Evolutionary conservation across 2,888 invertebrate genomes (phyloP).

Genomic region (Alloplasta piceator): DNA sequence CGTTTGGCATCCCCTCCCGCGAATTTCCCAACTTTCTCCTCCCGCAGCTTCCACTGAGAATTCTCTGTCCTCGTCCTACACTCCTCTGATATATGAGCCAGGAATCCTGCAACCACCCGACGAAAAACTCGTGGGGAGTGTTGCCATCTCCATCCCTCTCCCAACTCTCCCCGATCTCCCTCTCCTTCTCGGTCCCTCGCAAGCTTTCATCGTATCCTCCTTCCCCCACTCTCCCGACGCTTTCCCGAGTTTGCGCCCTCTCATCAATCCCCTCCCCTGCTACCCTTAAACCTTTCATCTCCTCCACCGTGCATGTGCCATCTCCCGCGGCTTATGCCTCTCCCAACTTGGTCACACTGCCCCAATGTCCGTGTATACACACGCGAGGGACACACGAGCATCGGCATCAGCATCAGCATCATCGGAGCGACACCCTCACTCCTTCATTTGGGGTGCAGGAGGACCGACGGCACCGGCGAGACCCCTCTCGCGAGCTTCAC

Average conservation of each 20-base stretch:
- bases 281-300: conserved; percentile 35
- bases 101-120: no score
- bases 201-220: not conserved
- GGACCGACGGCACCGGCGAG: conserved; percentile 11
- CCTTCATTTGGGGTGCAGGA: conserved; percentile 14
- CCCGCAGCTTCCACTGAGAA: no score
- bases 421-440: conserved; percentile 34
- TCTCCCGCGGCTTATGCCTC: not conserved
- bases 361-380: not conserved
- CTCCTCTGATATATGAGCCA: no score
- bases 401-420: conserved; percentile 37
- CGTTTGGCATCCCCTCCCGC: no score
- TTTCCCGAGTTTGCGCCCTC: conserved; percentile 42
- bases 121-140: no score
- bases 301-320: conserved; percentile 18
- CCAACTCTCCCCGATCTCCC: not conserved
- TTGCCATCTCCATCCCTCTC: not conserved
- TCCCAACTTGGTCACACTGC: not conserved
- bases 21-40: no score
- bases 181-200: not conserved
- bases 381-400: conserved; percentile 2
- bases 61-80: no score
- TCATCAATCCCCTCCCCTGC: conserved; percentile 21
- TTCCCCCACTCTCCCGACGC: conserved; percentile 46
- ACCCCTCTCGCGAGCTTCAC: conserved; percentile 45